Base-by-base conservation (phyloP, 2,113 vertebrate genomes). In the Actenoides lindsayi region DNA sequence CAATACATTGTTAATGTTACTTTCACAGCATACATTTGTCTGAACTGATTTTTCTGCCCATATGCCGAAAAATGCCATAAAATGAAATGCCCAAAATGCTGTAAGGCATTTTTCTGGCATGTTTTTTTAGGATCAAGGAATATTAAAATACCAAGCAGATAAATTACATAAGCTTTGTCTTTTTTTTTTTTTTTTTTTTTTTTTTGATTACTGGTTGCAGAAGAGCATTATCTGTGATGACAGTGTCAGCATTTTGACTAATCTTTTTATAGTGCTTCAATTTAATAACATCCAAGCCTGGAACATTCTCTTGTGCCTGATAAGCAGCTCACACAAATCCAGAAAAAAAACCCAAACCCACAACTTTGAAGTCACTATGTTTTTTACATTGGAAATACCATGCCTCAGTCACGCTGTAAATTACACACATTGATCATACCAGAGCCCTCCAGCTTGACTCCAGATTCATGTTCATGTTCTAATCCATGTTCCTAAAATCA, bases 261-360 rank as follows among this genome's bases (percentile, higher is more conserved):
- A 96, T 97, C 64, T 96, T 97, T 97, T 95, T 90, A 94, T 51
- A 96, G 88, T 87, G 77, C 77, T 93, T 87, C 93, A 92, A 65
- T 86, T 96, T 89, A 97, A 92, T 96, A 94, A 95, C 33, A 93
- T 77, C 42, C 73, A 96, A 82, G 57, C 75, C 62, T 87, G 62
- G 68, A 96, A 94, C n/a, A 79, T 24, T 77, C 20, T 80, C 50
- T 67, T 37, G 24, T 80, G 75, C 39, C 77, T 78, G 63, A 90
- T 89, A 95, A 96, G 84, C 85, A 82, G 94, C 76, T 97, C 73
- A 73, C 18, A 88, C 30, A 95, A 94, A 95, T 95, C 63, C 54
- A 70, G 65, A 62, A 91, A 54, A 23, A 51, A 80, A 6, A 20
- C 11, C 50, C 10, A n/a, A 56, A 30, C 28, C 28, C 16, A 56